Evolutionary conservation across 2,113 vertebrate genomes (phyloP).

Genomic region (human (Homo sapiens)): GRCh38 chr1:118258001-118258500

Average conservation of each 20-base stretch:
- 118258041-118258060: neutral
- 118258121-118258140: constrained; percentile 47
- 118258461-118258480: neutral
- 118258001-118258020: neutral
- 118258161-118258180: constrained; percentile 52
- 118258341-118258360: constrained; percentile 46
- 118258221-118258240: constrained; percentile 42
- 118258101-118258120: neutral
- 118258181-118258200: constrained; percentile 63
- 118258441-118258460: constrained; percentile 6
- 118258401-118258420: constrained; percentile 28
- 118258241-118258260: constrained; percentile 57
- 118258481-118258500: neutral
- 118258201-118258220: constrained; percentile 48
- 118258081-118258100: neutral
- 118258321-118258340: constrained; percentile 61
- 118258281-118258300: constrained; percentile 48
- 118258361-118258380: constrained; percentile 21
- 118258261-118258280: constrained; percentile 38
- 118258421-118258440: neutral
- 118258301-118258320: constrained; percentile 22
- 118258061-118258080: neutral
- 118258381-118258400: neutral
- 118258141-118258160: constrained; percentile 44
- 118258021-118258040: neutral